Evolutionary conservation across 2,888 invertebrate genomes (phyloP), one percentile per base, ranked within the genome.

Genomic region (Orgyia antiqua): DNA sequence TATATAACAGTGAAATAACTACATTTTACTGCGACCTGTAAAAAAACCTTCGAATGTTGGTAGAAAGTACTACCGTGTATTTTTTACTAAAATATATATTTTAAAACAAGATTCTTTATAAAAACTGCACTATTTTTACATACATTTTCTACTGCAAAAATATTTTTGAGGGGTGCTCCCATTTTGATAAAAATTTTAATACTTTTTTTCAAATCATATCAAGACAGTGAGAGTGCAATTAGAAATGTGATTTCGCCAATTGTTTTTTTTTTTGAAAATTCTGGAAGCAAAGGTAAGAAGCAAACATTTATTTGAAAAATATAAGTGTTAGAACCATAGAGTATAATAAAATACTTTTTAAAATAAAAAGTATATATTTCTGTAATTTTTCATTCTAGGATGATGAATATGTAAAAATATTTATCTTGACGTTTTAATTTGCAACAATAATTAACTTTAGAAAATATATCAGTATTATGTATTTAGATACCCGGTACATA

Each of bases 101-200:
- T 64, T 52, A 54, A n/a, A 15, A 50, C 39, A 47, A 35, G 40
- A 42, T 41, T 49, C 38, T n/a, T 46, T 54, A 52, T 47, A 46
- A 45, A 18, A 49, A 37, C 41, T 29, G 31, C 41, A n/a, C 51
- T 58, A 62, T 67, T 67, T 64, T 31, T 62, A 65, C 51, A 52
- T 17, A 24, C 13, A 35, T 58, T 62, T 66, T 58, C 51, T 51
- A 57, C 34, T 41, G 33, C 39, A 31, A 34, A 42, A 34, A 32
- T 54, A 56, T 58, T 64, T 66, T 64, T 48, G 50, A 64, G 38
- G 40, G 12, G 13, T 10, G 18, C 18, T 24, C 36, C 44, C 39
- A 32, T 48, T 42, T 47, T 36, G 39, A 43, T 39, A 36, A 33
- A 29, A 40, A 45, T 51, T 55, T 41, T 29, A 41, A 38, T 31